A percentile compares a stretch with the other conserved stretches of the same genome.
Conservation (phyloP, 1,140 invertebrate species). For the Elymnias hypermnestra region DNA sequence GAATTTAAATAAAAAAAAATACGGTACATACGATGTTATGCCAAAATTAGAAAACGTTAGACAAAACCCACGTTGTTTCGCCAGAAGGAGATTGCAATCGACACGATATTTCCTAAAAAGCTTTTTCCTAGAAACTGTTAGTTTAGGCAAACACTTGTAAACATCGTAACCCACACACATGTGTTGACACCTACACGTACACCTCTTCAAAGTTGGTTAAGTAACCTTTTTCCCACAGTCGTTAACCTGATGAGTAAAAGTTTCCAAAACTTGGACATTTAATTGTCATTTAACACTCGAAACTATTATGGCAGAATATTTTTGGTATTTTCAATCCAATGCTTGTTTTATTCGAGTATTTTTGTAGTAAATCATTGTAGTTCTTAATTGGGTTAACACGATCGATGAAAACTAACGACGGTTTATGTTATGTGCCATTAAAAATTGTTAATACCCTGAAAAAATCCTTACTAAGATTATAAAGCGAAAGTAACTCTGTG, state of each 20-base stretch:
- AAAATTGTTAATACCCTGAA: no score
- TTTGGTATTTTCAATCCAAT: no score
- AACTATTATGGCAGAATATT: no score
- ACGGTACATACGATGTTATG: neutral
- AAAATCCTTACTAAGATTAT: no score
- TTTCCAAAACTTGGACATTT: neutral
- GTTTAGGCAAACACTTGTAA: constrained; percentile 5
- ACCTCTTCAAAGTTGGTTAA: constrained; percentile 2
- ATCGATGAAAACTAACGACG: no score
- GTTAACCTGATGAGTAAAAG: constrained; percentile 7
- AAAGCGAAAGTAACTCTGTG: no score
- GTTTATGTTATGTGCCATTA: no score
- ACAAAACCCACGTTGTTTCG: constrained; percentile 2
- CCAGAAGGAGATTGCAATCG: constrained; percentile 11
- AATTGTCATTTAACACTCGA: no score
- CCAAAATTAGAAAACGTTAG: constrained; percentile 2
- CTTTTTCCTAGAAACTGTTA: constrained; percentile 9
- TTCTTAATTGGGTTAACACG: no score
- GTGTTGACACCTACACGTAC: constrained; percentile 1
- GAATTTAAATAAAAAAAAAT: constrained; percentile 1
- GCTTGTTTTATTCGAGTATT: no score
- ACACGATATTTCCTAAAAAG: constrained; percentile 8
- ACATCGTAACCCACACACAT: constrained; percentile 4
- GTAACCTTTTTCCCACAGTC: constrained; percentile 6
- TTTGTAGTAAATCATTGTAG: no score